Percentiles rank a stretch among this genome's conserved stretches.
Conservation (phyloP, 2,888 invertebrate species). For the Pardosa pseudoannulata region DNA sequence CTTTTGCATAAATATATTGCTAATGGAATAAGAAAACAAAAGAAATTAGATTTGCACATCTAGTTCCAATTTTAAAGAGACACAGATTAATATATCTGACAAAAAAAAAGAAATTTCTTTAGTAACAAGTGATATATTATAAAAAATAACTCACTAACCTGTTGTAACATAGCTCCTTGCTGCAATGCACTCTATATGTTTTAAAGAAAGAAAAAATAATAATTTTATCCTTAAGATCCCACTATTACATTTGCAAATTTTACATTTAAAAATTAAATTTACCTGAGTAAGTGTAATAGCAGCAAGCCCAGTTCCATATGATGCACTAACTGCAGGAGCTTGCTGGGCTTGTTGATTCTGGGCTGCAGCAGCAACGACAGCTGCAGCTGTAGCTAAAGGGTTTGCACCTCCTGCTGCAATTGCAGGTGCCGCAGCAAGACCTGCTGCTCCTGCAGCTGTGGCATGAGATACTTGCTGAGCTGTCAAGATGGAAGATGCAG, state of each 20-base stretch:
- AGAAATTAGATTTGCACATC: too few relatives aligned
- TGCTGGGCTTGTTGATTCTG: slow-evolving; percentile 65
- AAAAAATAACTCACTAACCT: too few relatives aligned
- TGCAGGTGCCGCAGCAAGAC: slow-evolving; percentile 21
- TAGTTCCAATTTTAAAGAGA: too few relatives aligned
- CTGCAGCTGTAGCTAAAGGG: slow-evolving; percentile 50
- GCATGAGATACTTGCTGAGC: slow-evolving; percentile 55
- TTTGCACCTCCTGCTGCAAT: slow-evolving; percentile 46
- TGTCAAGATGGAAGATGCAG: slow-evolving; percentile 37
- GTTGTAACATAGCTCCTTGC: slow-evolving; percentile 70
- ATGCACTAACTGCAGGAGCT: slow-evolving; percentile 58
- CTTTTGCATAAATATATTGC: too few relatives aligned
- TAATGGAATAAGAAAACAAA: too few relatives aligned
- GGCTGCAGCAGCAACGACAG: slow-evolving; percentile 67
- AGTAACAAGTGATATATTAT: too few relatives aligned
- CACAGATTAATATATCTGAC: too few relatives aligned
- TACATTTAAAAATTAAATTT: background rate
- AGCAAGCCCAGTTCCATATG: slow-evolving; percentile 67
- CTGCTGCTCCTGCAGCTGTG: slow-evolving; percentile 44
- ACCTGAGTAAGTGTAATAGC: slow-evolving; percentile 69
- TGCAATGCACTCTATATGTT: slow-evolving; percentile 68
- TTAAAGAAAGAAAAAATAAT: slow-evolving; percentile 4
- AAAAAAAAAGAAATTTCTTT: too few relatives aligned
- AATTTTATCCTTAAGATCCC: too few relatives aligned
- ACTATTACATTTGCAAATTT: too few relatives aligned